These are phyloP conservation scores for Protodeltote pygarga DNA, from an alignment of 2,888 invertebrate genomes.

Conservation along the genomic window DNA sequence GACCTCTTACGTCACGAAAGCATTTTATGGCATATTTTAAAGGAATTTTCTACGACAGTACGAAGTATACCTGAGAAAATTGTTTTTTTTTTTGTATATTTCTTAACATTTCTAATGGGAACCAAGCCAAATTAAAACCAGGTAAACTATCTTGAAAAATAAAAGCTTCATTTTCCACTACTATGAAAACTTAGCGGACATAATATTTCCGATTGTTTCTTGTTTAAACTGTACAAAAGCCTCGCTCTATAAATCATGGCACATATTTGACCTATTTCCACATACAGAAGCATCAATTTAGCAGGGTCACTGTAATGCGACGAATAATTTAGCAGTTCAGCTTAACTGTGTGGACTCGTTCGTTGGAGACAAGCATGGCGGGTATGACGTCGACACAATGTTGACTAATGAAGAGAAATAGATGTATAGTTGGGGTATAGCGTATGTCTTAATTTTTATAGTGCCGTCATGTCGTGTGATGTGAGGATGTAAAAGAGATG, in stretches of 20 bases:
- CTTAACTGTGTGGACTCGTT: slow-evolving; percentile 15
- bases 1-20: slow-evolving; percentile 6
- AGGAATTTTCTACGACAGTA: neutral
- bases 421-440: no score
- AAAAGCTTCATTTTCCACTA: neutral
- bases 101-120: neutral
- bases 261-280: slow-evolving; percentile 21
- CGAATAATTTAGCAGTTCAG: slow-evolving; percentile 29
- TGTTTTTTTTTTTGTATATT: no score
- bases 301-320: slow-evolving; percentile 9
- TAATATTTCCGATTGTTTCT: slow-evolving; percentile 1
- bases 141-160: slow-evolving; percentile 1
- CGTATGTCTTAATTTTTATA: slow-evolving; percentile 4
- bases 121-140: slow-evolving; percentile 13
- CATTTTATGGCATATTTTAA: slow-evolving; percentile 14
- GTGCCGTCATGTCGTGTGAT: no score
- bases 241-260: slow-evolving; percentile 14
- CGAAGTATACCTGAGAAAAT: slow-evolving; percentile 6
- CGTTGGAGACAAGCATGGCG: slow-evolving; percentile 7
- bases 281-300: slow-evolving; percentile 9
- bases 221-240: neutral
- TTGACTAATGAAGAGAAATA: slow-evolving; percentile 27
- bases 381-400: slow-evolving; percentile 23
- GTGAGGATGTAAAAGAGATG: slow-evolving; percentile 9
- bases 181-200: neutral